A percentile compares a stretch with the other conserved stretches of the same genome.
Evolutionary conservation across 2,113 vertebrate species (phyloP).

Genomic region (Pterophyllum scalare): DNA sequence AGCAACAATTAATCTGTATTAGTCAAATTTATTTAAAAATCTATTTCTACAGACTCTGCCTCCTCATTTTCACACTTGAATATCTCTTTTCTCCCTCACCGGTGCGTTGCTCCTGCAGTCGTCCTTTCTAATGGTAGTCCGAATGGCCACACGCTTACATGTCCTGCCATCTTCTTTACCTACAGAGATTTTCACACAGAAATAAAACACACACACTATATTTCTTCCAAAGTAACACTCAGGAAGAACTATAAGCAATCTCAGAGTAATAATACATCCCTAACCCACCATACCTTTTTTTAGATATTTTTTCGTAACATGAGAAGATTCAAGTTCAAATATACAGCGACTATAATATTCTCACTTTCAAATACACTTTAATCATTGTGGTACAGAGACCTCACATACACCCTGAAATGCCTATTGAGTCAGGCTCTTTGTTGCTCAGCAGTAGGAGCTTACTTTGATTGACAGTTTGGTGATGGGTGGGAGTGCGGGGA

Average conservation of each 20-base stretch:
- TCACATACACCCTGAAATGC: conserved; percentile 34
- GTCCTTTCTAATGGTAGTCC: conserved; percentile 92
- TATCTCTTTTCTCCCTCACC: conserved; percentile 79
- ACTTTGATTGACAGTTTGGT: conserved; percentile 63
- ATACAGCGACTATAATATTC: conserved; percentile 1
- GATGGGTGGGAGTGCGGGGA: background rate
- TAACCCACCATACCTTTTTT: background rate
- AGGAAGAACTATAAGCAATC: background rate
- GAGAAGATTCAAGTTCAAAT: background rate
- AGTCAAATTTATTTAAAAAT: background rate
- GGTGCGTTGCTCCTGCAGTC: conserved; percentile 93
- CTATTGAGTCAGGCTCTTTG: conserved; percentile 61
- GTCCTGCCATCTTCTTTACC: conserved; percentile 95
- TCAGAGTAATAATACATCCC: background rate
- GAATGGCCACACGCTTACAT: conserved; percentile 94
- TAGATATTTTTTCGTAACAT: background rate
- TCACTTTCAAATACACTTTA: conserved; percentile 28
- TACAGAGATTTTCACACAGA: conserved; percentile 77
- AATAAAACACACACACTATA: conserved; percentile 10
- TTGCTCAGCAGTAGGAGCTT: conserved; percentile 73
- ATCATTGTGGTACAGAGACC: conserved; percentile 24
- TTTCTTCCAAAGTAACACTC: background rate
- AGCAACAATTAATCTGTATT: background rate
- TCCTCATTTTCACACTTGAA: background rate
- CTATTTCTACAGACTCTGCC: background rate